Evolutionary conservation across 2,797 vertebrate genomes (phyloP).

Genomic region (Mastacembelus armatus): DNA sequence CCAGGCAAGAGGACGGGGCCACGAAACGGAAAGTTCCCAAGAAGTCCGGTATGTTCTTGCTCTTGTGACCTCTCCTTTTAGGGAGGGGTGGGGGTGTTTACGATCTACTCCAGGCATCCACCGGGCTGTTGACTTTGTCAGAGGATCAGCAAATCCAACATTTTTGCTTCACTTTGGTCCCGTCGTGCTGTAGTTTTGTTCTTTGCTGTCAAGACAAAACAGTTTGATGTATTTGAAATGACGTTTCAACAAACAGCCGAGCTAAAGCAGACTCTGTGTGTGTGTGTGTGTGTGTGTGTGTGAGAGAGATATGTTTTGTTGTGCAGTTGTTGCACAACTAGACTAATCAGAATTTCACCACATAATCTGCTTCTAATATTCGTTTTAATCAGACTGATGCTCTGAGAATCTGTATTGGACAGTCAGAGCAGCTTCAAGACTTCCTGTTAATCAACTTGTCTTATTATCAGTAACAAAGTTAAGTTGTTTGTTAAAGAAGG

Average conservation of each 20-base stretch:
- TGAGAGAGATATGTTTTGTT: too few species aligned
- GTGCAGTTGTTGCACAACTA: too few species aligned
- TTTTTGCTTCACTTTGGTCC: background rate
- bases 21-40: conserved; percentile 77
- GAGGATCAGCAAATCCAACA: background rate
- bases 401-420: too few species aligned
- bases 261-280: background rate
- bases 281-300: too few species aligned
- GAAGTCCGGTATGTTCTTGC: conserved; percentile 70
- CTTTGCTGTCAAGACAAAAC: conserved; percentile 15
- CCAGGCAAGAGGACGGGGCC: conserved; percentile 62
- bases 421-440: too few species aligned
- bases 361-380: background rate
- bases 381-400: background rate
- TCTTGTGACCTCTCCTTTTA: conserved; percentile 44
- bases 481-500: too few species aligned
- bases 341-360: conserved; percentile 1
- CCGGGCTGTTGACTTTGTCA: conserved; percentile 12
- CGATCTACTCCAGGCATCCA: background rate
- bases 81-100: conserved; percentile 38
- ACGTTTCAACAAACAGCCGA: conserved; percentile 26
- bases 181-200: conserved; percentile 11
- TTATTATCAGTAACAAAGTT: too few species aligned
- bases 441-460: too few species aligned
- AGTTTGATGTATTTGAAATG: background rate